These are phyloP conservation scores for Cricetomys ansorgei DNA, from an alignment of 2,113 vertebrate species.

Conservation along the genomic window DNA sequence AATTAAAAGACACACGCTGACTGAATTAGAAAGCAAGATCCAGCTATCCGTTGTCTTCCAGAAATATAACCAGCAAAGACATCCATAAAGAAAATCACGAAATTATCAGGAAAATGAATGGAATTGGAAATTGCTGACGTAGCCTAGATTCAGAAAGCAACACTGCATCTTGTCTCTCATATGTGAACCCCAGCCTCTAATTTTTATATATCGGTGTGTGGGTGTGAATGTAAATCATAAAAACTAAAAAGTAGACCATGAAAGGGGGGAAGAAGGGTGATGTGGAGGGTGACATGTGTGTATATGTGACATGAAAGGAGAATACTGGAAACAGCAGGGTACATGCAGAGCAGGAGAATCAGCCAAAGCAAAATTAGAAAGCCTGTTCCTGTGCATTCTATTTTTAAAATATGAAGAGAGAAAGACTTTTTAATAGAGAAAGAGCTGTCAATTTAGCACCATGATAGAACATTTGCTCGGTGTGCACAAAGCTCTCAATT, in stretches of 20 bases:
- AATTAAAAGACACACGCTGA: background rate
- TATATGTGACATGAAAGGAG: background rate
- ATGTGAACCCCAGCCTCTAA: background rate
- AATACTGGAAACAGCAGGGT: background rate
- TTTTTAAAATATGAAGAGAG: background rate
- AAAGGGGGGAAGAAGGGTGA: background rate
- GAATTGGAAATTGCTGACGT: background rate
- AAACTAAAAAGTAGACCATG: background rate
- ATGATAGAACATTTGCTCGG: background rate
- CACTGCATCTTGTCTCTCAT: background rate
- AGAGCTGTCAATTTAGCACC: background rate
- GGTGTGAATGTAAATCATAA: background rate
- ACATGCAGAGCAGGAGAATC: background rate
- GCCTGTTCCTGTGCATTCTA: background rate
- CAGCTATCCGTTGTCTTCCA: background rate
- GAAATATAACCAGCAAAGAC: background rate
- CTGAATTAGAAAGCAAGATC: background rate
- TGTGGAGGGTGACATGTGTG: background rate
- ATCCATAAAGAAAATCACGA: background rate
- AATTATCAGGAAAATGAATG: background rate
- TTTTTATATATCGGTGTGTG: background rate
- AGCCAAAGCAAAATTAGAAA: background rate
- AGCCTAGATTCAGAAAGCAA: background rate
- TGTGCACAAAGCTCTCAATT: too few relatives aligned
- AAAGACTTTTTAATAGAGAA: background rate